Percentiles rank a stretch among this genome's conserved stretches.
Evolutionary conservation across 2,888 invertebrate genomes (phyloP).

Genomic region (Ypsolopha sequella): DNA sequence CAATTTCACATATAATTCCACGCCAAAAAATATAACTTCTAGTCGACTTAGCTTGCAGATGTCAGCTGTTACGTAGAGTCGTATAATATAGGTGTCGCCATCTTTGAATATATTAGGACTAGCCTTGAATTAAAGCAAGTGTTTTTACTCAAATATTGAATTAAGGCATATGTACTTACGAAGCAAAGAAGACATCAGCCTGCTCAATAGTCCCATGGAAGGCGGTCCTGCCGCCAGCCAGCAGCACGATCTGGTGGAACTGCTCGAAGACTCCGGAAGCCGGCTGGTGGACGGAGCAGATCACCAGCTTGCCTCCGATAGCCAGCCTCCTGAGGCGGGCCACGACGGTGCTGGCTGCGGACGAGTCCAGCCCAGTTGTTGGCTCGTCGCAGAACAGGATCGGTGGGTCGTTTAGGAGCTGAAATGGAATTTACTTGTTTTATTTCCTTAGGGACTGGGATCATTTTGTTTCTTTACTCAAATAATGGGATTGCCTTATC

Average conservation of each 20-base stretch:
- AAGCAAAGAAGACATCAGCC: constrained; percentile 77
- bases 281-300: constrained; percentile 93
- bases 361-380: constrained; percentile 93
- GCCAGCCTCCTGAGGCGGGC: constrained; percentile 76
- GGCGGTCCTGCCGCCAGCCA: constrained; percentile 83
- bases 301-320: constrained; percentile 79
- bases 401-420: constrained; percentile 89
- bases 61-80: no score
- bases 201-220: constrained; percentile 82
- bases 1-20: no score
- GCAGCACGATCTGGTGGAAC: constrained; percentile 83
- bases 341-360: constrained; percentile 85
- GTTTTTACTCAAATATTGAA: no score
- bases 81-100: no score
- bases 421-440: no score
- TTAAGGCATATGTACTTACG: constrained; percentile 61
- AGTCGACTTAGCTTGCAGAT: no score
- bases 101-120: no score
- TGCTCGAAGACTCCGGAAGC: constrained; percentile 87
- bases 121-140: no score
- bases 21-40: no score
- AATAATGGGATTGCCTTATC: no score
- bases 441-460: no score
- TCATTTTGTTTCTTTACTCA: no score
- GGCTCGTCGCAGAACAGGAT: constrained; percentile 95